Base-by-base conservation (phyloP, 2,888 invertebrate species). In the Drosophila robusta region DNA sequence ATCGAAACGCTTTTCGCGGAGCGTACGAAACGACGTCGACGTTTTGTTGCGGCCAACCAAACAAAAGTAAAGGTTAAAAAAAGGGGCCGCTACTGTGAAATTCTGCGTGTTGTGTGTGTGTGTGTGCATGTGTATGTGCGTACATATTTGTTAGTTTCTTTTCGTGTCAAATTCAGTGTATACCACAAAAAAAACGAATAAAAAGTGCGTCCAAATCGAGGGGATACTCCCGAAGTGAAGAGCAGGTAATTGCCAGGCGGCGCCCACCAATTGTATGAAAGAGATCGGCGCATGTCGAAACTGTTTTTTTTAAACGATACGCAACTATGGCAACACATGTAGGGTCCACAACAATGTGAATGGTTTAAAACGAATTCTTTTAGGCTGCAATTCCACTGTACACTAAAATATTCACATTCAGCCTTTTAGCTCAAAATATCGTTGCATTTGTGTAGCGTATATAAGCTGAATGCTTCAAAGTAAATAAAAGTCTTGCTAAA, bases 161-260 rank as follows among this genome's bases (percentile, higher is more conserved):
- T 9, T 49, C 56, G 73, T 68, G 73, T 57, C 45, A 18, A 50
- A 54, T 44, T 16, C 36, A 64, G 74, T 73, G 74, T 57, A 73
- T 67, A 36, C 14, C n/a, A 29, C 12, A 47, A 18, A 16, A 24
- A 29, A 4, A 11, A 16, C 18, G 2, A 3, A 39, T 16, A 16
- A 5, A 34, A 44, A 71, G 51, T 71, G 51, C 26, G 12, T 18
- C n/a, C 46, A n/a, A 34, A 50, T 2, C n/a, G 8, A 54, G 24
- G 8, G 3, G 8, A 36, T n/a, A 42, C 38, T 44, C 16, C 34
- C 55, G 16, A 44, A 36, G 38, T 52, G 26, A 44, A 38, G 18
- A 32, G 7, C 65, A 75, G 73, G 73, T 73, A 75, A 75, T 58
- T 42, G 12, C 16, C 18, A 45, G n/a, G 18, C n/a, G 16, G 16